Evolutionary conservation across 2,888 invertebrate genomes (phyloP), one percentile per base, ranked within the genome.

Genomic region (Xestia ashworthii): DNA sequence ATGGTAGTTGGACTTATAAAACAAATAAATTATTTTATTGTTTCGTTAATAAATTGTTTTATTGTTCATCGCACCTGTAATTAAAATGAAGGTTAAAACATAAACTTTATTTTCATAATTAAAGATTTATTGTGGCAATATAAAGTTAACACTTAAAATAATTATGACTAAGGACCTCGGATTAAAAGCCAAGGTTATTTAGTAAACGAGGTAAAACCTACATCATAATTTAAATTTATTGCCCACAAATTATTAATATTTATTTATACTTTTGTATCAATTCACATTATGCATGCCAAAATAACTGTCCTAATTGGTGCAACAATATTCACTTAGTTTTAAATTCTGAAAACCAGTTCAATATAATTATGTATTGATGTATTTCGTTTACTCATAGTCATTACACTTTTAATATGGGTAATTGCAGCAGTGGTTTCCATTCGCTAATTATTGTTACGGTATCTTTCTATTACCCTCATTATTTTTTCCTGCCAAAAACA

Each of bases 81-180:
- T 82, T 83, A 78, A 83, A 65, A 71, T 44, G 73, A 53, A 84
- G 72, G 82, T 86, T 84, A 73, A 66, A 76, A 69, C 62, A 67
- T 64, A 68, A 67, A 75, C 22, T 66, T 76, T 71, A 75, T 71
- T 69, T 81, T 79, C 38, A 65, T 81, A 74, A 83, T 82, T 79
- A 81, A 79, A 76, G 65, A 82, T 85, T 87, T 83, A 80, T 81
- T 71, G 44, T 48, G 32, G 66, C 58, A 68, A 73, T 81, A 75
- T 71, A 79, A 76, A 80, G 74, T 82, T 83, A 86, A 76, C 80
- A 86, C 65, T 86, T 44, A 48, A 78, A 85, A 76, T 82, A 87
- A 85, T 84, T 81, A 79, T 75, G 83, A 78, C 50, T 76, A 80
- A 82, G 62, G 68, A 88, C 88, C 78, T 88, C 81, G 80, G 82